Evolutionary conservation across 2,797 vertebrate genomes (phyloP).

Genomic region (Oceanodroma leucorhoa): DNA sequence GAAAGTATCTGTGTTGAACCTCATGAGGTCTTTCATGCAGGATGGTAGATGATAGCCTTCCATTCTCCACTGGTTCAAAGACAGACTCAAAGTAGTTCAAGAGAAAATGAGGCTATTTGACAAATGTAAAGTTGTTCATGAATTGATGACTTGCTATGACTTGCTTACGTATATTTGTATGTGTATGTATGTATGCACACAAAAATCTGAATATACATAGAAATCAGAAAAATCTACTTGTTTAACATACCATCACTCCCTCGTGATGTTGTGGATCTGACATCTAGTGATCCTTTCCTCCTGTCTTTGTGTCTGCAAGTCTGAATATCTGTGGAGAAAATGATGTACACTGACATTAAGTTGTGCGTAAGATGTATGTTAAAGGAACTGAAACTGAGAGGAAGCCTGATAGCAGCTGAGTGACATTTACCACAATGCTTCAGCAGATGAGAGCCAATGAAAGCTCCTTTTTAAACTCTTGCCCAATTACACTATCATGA

Average conservation of each 20-base stretch:
- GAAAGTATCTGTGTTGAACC: neutral
- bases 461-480: neutral
- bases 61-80: neutral
- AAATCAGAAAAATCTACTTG: neutral
- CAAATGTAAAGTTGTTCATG: neutral
- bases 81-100: neutral
- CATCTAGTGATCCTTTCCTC: slow-evolving; percentile 94
- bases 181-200: neutral
- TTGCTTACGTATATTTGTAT: neutral
- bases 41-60: neutral
- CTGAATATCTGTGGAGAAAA: slow-evolving; percentile 84
- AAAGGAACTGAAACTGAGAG: neutral
- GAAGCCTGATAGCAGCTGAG: neutral
- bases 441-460: neutral
- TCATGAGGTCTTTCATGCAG: neutral
- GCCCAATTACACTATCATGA: neutral
- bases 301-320: slow-evolving; percentile 90
- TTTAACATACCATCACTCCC: slow-evolving; percentile 89
- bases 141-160: neutral
- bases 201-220: neutral
- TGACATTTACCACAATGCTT: neutral
- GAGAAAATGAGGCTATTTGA: neutral
- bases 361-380: neutral
- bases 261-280: slow-evolving; percentile 87
- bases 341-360: neutral